phyloP scores from a whole-genome alignment of 2,888 invertebrate species.

The Hylaea fasciaria region DNA sequence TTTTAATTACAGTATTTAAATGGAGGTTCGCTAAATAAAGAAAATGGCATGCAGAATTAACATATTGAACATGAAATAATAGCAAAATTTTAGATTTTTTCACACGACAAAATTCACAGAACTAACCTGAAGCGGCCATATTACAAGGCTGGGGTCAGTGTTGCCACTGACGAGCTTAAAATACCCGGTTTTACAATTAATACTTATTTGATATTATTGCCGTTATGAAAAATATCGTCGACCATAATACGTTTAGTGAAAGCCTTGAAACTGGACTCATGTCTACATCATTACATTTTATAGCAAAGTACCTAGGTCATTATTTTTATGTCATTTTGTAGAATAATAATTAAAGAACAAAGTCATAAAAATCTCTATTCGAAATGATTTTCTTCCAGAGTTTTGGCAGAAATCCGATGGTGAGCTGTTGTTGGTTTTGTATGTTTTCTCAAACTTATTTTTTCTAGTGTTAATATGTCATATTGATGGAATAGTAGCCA shows the following conservation, averaged over 20 bases:
- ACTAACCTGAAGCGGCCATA: constrained; percentile 91
- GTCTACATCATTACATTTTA: too few relatives aligned
- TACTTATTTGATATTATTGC: constrained; percentile 4
- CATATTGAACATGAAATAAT: constrained; percentile 47
- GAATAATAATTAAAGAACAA: too few relatives aligned
- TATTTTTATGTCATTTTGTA: too few relatives aligned
- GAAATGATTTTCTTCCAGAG: too few relatives aligned
- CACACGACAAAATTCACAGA: constrained; percentile 82
- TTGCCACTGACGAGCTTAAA: constrained; percentile 67
- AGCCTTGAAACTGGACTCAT: too few relatives aligned
- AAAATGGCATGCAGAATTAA: constrained; percentile 48
- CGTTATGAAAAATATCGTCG: constrained; percentile 8
- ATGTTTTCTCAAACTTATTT: too few relatives aligned
- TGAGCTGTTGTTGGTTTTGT: too few relatives aligned
- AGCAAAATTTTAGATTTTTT: constrained; percentile 61
- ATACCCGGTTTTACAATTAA: constrained; percentile 26
- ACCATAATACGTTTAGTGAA: background rate
- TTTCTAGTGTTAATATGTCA: too few relatives aligned
- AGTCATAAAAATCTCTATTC: too few relatives aligned
- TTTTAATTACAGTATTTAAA: constrained; percentile 39
- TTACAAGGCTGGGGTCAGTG: constrained; percentile 84
- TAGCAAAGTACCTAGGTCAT: too few relatives aligned
- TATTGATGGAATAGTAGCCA: too few relatives aligned
- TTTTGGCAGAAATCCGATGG: too few relatives aligned
- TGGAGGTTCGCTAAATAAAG: constrained; percentile 49